Base-by-base conservation (phyloP, 2,888 invertebrate species). In the Uloborus plumipes region DNA sequence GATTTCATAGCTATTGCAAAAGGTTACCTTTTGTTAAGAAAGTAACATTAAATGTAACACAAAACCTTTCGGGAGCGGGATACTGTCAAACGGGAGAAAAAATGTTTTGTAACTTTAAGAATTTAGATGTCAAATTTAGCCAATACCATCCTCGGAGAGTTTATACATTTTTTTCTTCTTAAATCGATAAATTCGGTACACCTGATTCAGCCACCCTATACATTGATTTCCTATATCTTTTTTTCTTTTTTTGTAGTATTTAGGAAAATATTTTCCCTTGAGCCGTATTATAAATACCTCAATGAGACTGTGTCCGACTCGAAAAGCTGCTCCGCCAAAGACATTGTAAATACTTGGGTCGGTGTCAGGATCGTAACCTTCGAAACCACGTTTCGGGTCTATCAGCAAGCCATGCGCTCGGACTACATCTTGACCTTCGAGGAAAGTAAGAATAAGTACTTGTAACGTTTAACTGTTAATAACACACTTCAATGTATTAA, bases 271-370 rank as follows among this genome's bases (percentile, higher is more conserved):
- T 2, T 6, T 55, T 55, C 1, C n/a, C n/a, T 2, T 39, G 39
- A 39, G 9, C 9, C 11, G 39, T 39, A 6, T 39, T 39, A 39
- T 39, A 7, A 39, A 9, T 49, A 94, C 94, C 88, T 93, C 93
- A n/a, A 96, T 93, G 55, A 93, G 91, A 0, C 95, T 94, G 84
- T 90, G 89, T 0, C 89, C 89, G 76, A 89, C 89, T 15, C 89
- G 87, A 88, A 95, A 96, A 0, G 94, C 94, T 0, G 96, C 93
- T 0, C 94, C 91, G 0, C 96, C 94, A 89, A 97, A 96, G 88
- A 92, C 93, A 89, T 96, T 96, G 13, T 94, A 94, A 69, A 96
- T 91, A 11, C 92, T 91, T 0, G 95, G 93, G 88, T 96, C 93
- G 7, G 94, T 91, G 0, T 88, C 88, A 0, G 91, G 89, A 88